Conservation (phyloP, 2,113 vertebrate species). For the Aptenodytes forsteri region DNA sequence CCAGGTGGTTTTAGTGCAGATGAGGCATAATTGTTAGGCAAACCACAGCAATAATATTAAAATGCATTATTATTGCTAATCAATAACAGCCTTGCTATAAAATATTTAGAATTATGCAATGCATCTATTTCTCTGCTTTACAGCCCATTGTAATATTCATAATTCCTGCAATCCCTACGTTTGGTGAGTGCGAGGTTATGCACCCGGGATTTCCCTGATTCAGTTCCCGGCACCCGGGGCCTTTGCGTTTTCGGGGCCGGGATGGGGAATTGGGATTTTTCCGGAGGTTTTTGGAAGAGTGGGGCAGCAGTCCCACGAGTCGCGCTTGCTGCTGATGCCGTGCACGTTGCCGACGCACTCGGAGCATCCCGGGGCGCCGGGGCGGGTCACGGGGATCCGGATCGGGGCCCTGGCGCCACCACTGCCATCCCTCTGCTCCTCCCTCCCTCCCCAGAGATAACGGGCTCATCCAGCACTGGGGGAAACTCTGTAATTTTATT, state of each 20-base stretch:
- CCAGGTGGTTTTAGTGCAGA: neutral
- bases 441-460: fast-evolving
- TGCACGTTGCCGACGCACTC: fast-evolving
- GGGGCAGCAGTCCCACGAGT: fast-evolving
- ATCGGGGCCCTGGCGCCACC: neutral
- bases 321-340: fast-evolving
- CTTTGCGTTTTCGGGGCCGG: neutral
- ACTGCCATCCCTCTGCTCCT: neutral
- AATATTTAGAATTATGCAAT: neutral
- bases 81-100: neutral
- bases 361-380: neutral
- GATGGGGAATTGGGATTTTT: neutral
- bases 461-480: fast-evolving
- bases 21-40: neutral
- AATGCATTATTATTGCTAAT: neutral
- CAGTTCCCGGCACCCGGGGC: fast-evolving
- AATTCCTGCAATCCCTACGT: neutral
- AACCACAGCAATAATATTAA: neutral
- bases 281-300: neutral
- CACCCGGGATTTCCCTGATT: fast-evolving
- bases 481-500: neutral
- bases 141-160: neutral
- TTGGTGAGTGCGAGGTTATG: fast-evolving
- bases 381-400: fast-evolving
- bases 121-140: neutral